Conservation (phyloP, 2,888 invertebrate species). For the Melieria picta region DNA sequence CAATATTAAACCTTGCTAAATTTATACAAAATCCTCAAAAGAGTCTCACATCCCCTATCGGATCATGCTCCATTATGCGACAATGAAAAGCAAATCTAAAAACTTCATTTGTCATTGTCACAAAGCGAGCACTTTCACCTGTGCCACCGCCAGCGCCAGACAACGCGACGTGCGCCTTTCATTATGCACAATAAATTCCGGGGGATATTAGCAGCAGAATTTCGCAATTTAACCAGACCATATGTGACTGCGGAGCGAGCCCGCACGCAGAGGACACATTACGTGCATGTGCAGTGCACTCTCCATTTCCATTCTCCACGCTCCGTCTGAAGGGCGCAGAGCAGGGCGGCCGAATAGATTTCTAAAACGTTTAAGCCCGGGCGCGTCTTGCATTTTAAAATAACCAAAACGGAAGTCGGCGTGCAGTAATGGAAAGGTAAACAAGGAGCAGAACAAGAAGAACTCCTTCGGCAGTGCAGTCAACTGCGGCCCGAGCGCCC, state of each 20-base stretch:
- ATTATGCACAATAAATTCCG: background rate
- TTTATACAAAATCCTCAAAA: too few relatives aligned
- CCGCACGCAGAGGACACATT: background rate
- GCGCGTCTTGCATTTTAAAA: slow-evolving; percentile 61
- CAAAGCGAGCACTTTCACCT: slow-evolving; percentile 32
- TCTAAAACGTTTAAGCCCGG: slow-evolving; percentile 64
- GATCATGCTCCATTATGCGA: too few relatives aligned
- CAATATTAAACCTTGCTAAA: too few relatives aligned
- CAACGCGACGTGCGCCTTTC: background rate
- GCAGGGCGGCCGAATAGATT: slow-evolving; percentile 54
- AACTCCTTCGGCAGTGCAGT: slow-evolving; percentile 9
- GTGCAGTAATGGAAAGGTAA: slow-evolving; percentile 39
- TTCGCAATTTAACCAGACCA: slow-evolving; percentile 27
- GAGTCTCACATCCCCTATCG: too few relatives aligned
- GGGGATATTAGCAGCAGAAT: slow-evolving; percentile 24
- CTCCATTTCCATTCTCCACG: slow-evolving; percentile 18
- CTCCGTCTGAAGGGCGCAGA: background rate
- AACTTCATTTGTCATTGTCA: slow-evolving; percentile 37
- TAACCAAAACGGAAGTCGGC: slow-evolving; percentile 34
- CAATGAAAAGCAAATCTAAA: background rate
- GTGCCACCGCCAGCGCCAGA: slow-evolving; percentile 11
- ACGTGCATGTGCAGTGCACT: background rate
- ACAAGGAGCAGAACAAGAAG: slow-evolving; percentile 6
- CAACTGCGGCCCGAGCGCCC: background rate
- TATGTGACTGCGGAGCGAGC: slow-evolving; percentile 22